phyloP scores from a whole-genome alignment of 2,888 invertebrate species.

The Coenonympha glycerion region DNA sequence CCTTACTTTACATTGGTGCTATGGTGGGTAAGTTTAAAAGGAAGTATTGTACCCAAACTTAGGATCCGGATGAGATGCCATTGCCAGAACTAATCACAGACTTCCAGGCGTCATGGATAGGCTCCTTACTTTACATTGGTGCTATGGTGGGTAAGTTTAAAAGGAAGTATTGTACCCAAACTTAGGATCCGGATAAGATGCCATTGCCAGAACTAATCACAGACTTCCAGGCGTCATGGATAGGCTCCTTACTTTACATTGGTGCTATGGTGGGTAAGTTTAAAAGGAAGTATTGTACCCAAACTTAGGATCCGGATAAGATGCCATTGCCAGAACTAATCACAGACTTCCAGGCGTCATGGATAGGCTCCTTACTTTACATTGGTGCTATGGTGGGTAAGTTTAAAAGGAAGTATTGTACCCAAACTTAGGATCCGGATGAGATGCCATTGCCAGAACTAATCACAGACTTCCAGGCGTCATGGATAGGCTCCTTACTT shows the following conservation, averaged over 20 bases:
- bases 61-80: no score
- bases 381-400: conserved; percentile 69
- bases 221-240: conserved; percentile 66
- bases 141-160: conserved; percentile 58
- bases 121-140: conserved; percentile 69
- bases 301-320: conserved; percentile 50
- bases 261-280: conserved; percentile 65
- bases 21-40: conserved; percentile 49
- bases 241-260: conserved; percentile 69
- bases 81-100: conserved; percentile 48
- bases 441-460: conserved; percentile 52
- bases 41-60: conserved; percentile 60
- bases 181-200: conserved; percentile 50
- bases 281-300: conserved; percentile 45
- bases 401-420: conserved; percentile 42
- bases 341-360: conserved; percentile 58
- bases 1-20: conserved; percentile 69
- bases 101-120: conserved; percentile 72
- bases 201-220: conserved; percentile 51
- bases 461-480: conserved; percentile 54
- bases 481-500: conserved; percentile 74
- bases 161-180: conserved; percentile 48
- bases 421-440: conserved; percentile 50
- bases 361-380: conserved; percentile 73
- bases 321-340: conserved; percentile 53